Evolutionary conservation across 1,140 invertebrate genomes (phyloP), one percentile per base, ranked within the genome.

Genomic region (Drosophila burlai): DNA sequence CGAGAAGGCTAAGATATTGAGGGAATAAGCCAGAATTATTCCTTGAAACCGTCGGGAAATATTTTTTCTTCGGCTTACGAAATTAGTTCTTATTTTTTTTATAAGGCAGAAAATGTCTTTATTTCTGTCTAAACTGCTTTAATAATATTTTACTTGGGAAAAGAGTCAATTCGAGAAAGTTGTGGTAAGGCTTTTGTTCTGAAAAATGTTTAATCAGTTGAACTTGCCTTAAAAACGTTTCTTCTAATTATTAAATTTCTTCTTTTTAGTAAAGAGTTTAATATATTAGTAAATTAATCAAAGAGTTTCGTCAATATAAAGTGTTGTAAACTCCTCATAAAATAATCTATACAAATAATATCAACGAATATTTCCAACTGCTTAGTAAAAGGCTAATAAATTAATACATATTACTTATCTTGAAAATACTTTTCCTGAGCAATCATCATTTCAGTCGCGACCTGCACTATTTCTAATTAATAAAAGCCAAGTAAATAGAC

Each of bases 401-500:
- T 40, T 29, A 16, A 45, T 29, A 45, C 6, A 24, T 36, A n/a
- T 26, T 54, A 11, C 18, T 21, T 29, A 13, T 18, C 11, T 5
- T 8, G 11, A 2, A 29, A 47, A 2, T 13, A 15, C 3, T 29
- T 24, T 13, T 24, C 7, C 0, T 11, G 21, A 18, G 42, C 63
- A 66, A 61, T 69, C 58, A 40, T 31, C 43, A 67, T 52, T 38
- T 40, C n/a, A 9, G 4, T 31, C 24, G 34, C 16, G 36, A 60
- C 36, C 58, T 76, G 50, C 60, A 76, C 66, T 73, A 62, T n/a
- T 43, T 55, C 43, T 82, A 87, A 89, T 87, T 80, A 86, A 80
- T 83, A 89, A 75, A 21, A 9, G 13, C 13, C 4, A 38, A 24
- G 42, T 15, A 57, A 16, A 47, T 18, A 31, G 21, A 24, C 34